phyloP scores from a whole-genome alignment of 2,888 invertebrate species.

The Dynastes tityus region DNA sequence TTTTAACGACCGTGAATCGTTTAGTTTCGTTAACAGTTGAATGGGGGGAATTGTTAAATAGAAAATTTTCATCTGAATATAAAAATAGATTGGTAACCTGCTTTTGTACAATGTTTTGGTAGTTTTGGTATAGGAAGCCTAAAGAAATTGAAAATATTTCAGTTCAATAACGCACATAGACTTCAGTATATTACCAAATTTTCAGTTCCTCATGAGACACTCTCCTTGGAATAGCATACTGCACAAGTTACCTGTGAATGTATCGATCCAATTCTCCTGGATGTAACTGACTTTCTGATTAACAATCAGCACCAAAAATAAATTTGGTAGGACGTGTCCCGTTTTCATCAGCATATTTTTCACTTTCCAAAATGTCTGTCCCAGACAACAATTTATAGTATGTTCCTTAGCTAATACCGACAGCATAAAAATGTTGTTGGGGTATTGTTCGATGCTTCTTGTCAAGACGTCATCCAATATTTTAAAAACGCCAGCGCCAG shows the following conservation, averaged over 20 bases:
- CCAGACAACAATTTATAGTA: constrained; percentile 64
- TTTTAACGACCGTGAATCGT: too few species aligned
- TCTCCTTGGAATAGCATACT: too few species aligned
- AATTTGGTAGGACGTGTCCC: constrained; percentile 70
- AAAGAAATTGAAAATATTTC: too few species aligned
- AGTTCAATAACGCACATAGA: too few species aligned
- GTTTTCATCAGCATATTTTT: constrained; percentile 69
- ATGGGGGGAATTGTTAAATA: too few species aligned
- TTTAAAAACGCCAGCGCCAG: constrained; percentile 67
- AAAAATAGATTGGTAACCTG: too few species aligned
- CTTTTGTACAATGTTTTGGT: too few species aligned
- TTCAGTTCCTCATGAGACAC: too few species aligned
- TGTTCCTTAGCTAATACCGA: constrained; percentile 72
- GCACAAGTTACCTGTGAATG: constrained; percentile 63
- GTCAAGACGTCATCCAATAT: constrained; percentile 68
- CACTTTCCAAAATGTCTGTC: constrained; percentile 74
- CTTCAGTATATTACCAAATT: too few species aligned
- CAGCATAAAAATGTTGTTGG: constrained; percentile 75
- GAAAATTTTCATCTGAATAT: too few species aligned
- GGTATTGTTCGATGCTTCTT: constrained; percentile 71
- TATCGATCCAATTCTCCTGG: constrained; percentile 64
- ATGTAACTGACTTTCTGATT: constrained; percentile 63
- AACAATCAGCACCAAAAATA: constrained; percentile 71
- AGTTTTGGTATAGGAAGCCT: too few species aligned
- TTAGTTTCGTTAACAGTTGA: too few species aligned